Evolutionary conservation across 1,140 invertebrate species (phyloP), one percentile per base, ranked within the genome.

Genomic region (Drosophila watanabei): DNA sequence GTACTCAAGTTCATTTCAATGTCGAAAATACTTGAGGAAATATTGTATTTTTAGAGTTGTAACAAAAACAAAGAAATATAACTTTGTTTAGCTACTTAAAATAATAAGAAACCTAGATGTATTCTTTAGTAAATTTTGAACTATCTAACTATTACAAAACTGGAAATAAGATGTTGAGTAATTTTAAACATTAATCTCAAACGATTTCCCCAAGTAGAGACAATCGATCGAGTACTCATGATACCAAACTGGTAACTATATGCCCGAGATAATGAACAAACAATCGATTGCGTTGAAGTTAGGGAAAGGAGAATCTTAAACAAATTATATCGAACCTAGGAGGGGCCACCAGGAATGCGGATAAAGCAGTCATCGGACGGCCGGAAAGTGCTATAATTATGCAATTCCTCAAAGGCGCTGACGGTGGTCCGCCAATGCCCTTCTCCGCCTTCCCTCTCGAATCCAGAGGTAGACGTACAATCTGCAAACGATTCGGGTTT

Each of bases 351-450:
- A 35, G 77, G 70, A 68, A 80, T 72, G 77, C 87, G 66, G 66
- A 65, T 79, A 66, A 41, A 68, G 63, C 62, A 51, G 59, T 65
- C 45, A 61, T 60, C 72, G 75, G 37, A 48, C 33, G 72, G 41
- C 54, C 58, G 86, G 79, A 77, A 86, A 88, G 82, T 79, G 84
- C 89, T 91, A 86, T 91, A 92, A 91, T 91, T 91, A 91, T 92
- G 89, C 85, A 92, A 91, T 91, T 91, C 89, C 89, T 92, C 89
- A 92, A 85, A 91, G 89, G 89, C 89, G 66, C 79, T 92, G 89
- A 92, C 77, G 89, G 89, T 91, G 89, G 89, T 91, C 88, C 35
- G 46, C 58, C 9, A 43, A 30, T 11, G 5, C 16, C 49, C 16
- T 24, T 4, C 11, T 11, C 52, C 39, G 52, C 48, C 51, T 18